These are phyloP conservation scores for Leptopilina drosophilae DNA, from an alignment of 2,888 invertebrate species.

Conservation along the genomic window DNA sequence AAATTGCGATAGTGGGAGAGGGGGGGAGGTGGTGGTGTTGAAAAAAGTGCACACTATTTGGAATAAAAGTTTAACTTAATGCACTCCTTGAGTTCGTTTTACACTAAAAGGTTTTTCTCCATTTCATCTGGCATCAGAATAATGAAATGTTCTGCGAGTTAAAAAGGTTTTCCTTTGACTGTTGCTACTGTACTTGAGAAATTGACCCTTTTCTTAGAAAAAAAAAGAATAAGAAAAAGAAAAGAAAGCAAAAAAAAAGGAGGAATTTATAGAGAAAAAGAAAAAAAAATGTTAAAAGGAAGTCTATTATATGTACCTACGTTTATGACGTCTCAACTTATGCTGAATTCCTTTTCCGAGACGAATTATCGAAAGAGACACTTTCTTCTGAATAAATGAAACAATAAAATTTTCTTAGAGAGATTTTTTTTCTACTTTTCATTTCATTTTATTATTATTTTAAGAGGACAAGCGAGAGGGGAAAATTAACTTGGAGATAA, in stretches of 20 bases:
- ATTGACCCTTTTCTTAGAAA: constrained; percentile 7
- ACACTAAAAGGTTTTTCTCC: constrained; percentile 37
- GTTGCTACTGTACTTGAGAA: neutral
- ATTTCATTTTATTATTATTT: no score
- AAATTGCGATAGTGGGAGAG: neutral
- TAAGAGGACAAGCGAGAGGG: no score
- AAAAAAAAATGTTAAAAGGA: neutral
- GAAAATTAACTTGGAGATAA: no score
- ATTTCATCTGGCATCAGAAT: constrained; percentile 26
- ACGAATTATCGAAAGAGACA: neutral
- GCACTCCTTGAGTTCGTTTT: constrained; percentile 12
- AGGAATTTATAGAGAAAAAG: no score
- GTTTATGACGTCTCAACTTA: neutral
- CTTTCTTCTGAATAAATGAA: no score
- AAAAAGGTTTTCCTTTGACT: constrained; percentile 9
- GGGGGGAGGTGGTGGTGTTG: neutral
- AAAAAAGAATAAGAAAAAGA: no score
- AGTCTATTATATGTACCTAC: neutral
- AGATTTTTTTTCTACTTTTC: no score
- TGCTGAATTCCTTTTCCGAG: neutral
- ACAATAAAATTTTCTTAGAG: no score
- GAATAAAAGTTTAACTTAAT: constrained; percentile 14
- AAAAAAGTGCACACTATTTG: constrained; percentile 16
- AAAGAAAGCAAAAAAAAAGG: no score
- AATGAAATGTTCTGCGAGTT: constrained; percentile 26